A percentile compares a stretch with the other conserved stretches of the same genome.
These are phyloP conservation scores for Venustoraphidia nigricollis DNA, from an alignment of 2,888 invertebrate species.

Conservation along the genomic window DNA sequence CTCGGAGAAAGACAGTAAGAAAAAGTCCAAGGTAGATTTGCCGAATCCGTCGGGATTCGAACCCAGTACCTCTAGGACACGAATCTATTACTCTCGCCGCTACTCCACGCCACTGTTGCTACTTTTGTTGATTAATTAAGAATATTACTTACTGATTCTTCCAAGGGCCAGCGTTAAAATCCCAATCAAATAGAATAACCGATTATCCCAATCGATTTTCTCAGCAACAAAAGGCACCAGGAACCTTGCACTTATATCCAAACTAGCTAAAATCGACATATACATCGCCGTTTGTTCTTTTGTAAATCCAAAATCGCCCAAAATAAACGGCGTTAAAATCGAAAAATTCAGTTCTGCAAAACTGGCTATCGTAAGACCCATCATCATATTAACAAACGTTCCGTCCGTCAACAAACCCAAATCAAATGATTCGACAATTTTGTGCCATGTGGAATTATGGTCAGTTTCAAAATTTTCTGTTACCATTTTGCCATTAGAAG, in stretches of 20 bases:
- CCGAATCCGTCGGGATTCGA: no score
- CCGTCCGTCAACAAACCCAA: constrained; percentile 51
- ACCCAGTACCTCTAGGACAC: no score
- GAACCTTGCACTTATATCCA: constrained; percentile 51
- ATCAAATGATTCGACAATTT: constrained; percentile 50
- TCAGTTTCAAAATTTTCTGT: no score
- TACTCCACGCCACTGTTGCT: no score
- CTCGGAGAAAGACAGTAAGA: no score
- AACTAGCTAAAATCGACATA: constrained; percentile 50
- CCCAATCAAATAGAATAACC: constrained; percentile 53
- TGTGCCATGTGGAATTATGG: constrained; percentile 14
- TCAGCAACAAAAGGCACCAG: constrained; percentile 52
- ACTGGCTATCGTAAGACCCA: constrained; percentile 54
- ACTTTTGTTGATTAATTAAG: not conserved
- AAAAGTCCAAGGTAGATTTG: no score
- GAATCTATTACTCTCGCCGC: no score
- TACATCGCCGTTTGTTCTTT: constrained; percentile 45
- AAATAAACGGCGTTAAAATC: constrained; percentile 53
- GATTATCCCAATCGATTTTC: constrained; percentile 53
- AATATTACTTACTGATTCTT: constrained; percentile 36
- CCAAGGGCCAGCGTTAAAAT: constrained; percentile 49
- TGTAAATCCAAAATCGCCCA: constrained; percentile 46
- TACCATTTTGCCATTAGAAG: no score
- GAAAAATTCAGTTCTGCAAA: constrained; percentile 61
- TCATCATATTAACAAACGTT: constrained; percentile 51